Conservation (phyloP, 2,113 vertebrate genomes). For the Muntiacus muntjak region DNA sequence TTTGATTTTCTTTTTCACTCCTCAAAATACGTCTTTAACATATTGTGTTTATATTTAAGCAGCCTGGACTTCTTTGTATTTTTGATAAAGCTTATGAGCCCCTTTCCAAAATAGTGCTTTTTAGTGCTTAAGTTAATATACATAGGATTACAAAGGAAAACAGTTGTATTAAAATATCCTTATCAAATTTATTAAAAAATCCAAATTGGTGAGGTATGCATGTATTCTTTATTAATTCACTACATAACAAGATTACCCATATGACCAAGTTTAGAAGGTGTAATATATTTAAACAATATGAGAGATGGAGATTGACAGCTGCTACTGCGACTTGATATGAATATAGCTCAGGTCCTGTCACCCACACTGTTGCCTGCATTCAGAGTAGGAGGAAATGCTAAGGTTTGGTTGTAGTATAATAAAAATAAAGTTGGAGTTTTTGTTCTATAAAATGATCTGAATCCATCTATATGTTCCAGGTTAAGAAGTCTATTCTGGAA, state of each 20-base stretch:
- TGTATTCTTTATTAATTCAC: not conserved
- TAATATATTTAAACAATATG: not conserved
- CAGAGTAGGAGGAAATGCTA: not conserved
- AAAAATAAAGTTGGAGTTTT: not conserved
- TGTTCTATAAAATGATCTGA: not conserved
- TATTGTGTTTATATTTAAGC: not conserved
- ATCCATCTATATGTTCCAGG: not conserved
- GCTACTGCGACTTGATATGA: fast-evolving
- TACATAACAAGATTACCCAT: not conserved
- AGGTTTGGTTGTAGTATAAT: not conserved
- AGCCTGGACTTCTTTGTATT: not conserved
- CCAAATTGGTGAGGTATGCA: not conserved
- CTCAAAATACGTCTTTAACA: not conserved
- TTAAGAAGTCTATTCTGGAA: not conserved
- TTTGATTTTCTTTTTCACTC: not conserved
- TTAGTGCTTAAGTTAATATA: not conserved
- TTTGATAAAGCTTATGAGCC: not conserved
- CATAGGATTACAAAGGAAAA: not conserved
- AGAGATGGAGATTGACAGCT: not conserved
- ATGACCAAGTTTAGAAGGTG: not conserved
- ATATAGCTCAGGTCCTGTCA: not conserved
- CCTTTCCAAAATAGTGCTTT: not conserved
- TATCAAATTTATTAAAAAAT: not conserved
- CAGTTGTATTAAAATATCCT: not conserved
- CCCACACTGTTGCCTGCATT: not conserved